A percentile compares a stretch with the other conserved stretches of the same genome.
Conservation (phyloP, 2,888 invertebrate species). For the Nebria brevicollis region DNA sequence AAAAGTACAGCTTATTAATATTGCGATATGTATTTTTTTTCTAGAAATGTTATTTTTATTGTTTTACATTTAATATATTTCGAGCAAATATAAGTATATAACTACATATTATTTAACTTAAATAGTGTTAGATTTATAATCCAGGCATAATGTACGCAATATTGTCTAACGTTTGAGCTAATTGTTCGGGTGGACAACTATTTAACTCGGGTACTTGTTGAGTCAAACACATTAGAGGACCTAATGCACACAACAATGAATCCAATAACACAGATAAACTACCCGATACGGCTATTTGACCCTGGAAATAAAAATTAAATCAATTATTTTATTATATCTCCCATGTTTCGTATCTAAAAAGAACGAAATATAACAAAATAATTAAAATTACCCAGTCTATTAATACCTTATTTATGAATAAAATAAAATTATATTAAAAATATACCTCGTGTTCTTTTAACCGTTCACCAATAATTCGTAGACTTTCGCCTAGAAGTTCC, state of each 20-base stretch:
- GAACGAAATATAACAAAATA: neutral
- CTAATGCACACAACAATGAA: slow-evolving; percentile 90
- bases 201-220: slow-evolving; percentile 82
- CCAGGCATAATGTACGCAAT: slow-evolving; percentile 96
- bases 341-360: neutral
- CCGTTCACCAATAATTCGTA: slow-evolving; percentile 92
- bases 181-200: slow-evolving; percentile 66
- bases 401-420: neutral
- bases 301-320: slow-evolving; percentile 66
- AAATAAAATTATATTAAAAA: neutral
- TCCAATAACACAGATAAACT: slow-evolving; percentile 93
- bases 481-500: slow-evolving; percentile 90
- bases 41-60: neutral
- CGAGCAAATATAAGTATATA: neutral
- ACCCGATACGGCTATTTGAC: slow-evolving; percentile 94
- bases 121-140: slow-evolving; percentile 61
- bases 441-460: slow-evolving; percentile 89
- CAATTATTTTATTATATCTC: neutral
- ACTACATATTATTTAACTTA: neutral
- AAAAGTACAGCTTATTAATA: neutral
- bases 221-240: slow-evolving; percentile 86
- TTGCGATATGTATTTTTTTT: neutral
- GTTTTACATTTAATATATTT: neutral
- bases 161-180: slow-evolving; percentile 82
- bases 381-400: neutral